Base-by-base conservation (phyloP, 1,140 invertebrate species). In the Calliopsis andreniformis region DNA sequence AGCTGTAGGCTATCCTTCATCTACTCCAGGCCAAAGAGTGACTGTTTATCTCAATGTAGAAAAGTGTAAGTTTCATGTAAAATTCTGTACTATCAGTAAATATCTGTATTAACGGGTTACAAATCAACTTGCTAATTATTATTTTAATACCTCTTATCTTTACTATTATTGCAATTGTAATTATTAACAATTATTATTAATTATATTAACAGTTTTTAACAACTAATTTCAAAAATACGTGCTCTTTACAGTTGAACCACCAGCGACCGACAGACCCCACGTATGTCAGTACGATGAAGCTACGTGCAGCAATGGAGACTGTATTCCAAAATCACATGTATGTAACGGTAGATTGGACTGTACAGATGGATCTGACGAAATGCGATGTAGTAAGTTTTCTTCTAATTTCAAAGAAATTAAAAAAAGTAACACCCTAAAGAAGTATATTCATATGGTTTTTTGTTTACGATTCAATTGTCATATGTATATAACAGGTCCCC, bases 301-400 rank as follows among this genome's bases (percentile, higher is more conserved):
- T 0, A 98, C 97, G 0, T 99, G 98, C 87, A 94, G 94, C 45
- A 98, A 97, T 89, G 97, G 97, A 47, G 94, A 98, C 76, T 99
- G 98, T 89, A 98, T 99, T 79, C 93, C 95, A 0, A 96, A 96
- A 87, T 89, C 93, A 3, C 93, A 94, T 67, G 95, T 98, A 28
- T 99, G 98, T 88, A 95, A 99, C 89, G 96, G 96, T 10, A 93
- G 93, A 58, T 92, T 92, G 8, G 96, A 98, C 87, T 99, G 98
- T 87, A 92, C 93, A 14, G 98, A 99, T 90, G 94, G 95, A 20
- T 98, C 97, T 4, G 98, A 99, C 92, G 98, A 99, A 93, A 94
- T 95, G 83, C 94, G 95, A 87, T 99, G 98, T 93, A 95, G 97
- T 96, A 92, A 95, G 94, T 95, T 76, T 12, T 7, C 18, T 25